Evolutionary conservation across 2,797 vertebrate species (phyloP).

Genomic region (Discoglossus pictus): DNA sequence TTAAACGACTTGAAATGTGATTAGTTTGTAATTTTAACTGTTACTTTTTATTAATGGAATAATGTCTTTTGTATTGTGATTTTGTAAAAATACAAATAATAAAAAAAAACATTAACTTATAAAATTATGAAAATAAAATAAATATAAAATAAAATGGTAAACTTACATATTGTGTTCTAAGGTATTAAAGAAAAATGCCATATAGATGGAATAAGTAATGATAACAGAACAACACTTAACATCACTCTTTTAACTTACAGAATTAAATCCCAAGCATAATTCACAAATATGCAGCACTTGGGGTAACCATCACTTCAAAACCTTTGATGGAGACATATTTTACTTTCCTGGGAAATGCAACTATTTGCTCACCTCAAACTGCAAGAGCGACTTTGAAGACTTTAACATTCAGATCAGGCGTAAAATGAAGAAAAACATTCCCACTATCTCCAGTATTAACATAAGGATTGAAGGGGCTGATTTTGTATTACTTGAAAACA

Average conservation of each 20-base stretch:
- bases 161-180: too few species aligned
- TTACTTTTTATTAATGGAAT: too few species aligned
- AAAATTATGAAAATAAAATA: too few species aligned
- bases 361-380: slow-evolving; percentile 70
- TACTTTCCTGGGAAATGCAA: slow-evolving; percentile 77
- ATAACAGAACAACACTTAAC: too few species aligned
- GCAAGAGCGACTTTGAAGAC: slow-evolving; percentile 66
- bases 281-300: slow-evolving; percentile 79
- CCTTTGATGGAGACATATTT: slow-evolving; percentile 81
- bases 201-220: too few species aligned
- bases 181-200: too few species aligned
- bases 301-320: slow-evolving; percentile 84
- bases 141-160: too few species aligned
- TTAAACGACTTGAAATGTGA: too few species aligned
- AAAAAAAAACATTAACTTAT: too few species aligned
- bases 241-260: slow-evolving; percentile 60
- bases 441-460: slow-evolving; percentile 64
- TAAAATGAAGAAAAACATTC: slow-evolving; percentile 42
- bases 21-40: too few species aligned
- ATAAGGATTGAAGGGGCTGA: slow-evolving; percentile 78
- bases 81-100: too few species aligned
- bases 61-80: too few species aligned
- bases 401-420: slow-evolving; percentile 84
- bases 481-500: slow-evolving; percentile 67
- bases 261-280: slow-evolving; percentile 70